Conservation (phyloP, 1,140 invertebrate species). For the Hycleus phaleratus region DNA sequence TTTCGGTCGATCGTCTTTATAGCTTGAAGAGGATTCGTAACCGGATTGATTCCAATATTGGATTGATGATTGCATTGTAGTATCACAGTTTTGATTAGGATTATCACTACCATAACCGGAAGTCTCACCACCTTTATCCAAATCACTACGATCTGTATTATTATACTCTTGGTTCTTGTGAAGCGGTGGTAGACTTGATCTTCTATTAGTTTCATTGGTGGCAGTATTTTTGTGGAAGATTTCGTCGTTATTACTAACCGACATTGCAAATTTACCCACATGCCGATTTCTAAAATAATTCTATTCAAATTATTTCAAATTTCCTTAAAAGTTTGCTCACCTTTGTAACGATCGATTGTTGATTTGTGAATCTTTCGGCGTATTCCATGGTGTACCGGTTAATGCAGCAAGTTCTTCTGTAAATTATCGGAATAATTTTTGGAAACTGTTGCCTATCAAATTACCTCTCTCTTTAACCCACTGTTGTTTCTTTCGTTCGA, state of each 20-base stretch:
- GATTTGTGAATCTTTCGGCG: conserved; percentile 21
- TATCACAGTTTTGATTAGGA: conserved; percentile 47
- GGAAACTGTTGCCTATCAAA: background rate
- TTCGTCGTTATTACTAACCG: conserved; percentile 1
- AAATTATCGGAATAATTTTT: conserved; percentile 18
- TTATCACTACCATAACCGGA: conserved; percentile 66
- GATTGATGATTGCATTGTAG: conserved; percentile 36
- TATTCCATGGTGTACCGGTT: conserved; percentile 45
- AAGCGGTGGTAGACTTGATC: conserved; percentile 33
- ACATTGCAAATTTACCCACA: conserved; percentile 19
- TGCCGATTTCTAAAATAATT: conserved; percentile 21
- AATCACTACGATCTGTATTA: conserved; percentile 19
- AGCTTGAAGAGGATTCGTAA: conserved; percentile 13
- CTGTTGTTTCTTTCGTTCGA: conserved; percentile 67
- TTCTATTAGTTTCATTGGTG: conserved; percentile 1
- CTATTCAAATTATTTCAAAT: conserved; percentile 3
- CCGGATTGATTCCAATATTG: conserved; percentile 18
- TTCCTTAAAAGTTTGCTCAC: conserved; percentile 4
- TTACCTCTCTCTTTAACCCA: conserved; percentile 68
- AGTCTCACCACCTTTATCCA: conserved; percentile 56
- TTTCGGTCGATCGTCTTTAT: conserved; percentile 54
- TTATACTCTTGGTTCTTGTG: conserved; percentile 33
- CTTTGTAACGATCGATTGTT: conserved; percentile 20
- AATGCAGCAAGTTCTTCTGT: conserved; percentile 58
- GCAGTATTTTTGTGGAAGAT: background rate